Conservation (phyloP, 2,113 vertebrate species). For the Pygoscelis adeliae region DNA sequence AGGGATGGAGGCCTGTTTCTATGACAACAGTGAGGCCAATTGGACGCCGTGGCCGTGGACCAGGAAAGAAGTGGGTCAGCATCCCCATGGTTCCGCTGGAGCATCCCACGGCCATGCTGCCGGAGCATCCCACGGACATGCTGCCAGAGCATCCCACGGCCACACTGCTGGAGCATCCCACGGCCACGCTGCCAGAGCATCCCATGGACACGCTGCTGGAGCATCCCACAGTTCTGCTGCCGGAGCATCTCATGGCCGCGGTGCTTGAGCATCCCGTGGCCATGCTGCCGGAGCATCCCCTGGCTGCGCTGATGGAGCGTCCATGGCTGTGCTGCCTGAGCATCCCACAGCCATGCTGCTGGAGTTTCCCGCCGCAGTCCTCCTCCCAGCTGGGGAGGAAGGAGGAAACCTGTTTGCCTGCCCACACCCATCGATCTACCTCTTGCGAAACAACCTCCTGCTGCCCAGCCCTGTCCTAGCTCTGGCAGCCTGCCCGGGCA, state of each 20-base stretch:
- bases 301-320: no score
- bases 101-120: no score
- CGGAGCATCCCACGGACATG: neutral
- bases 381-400: neutral
- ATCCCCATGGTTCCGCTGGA: neutral
- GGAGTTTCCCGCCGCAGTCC: rapidly evolving
- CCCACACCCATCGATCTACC: no score
- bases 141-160: no score
- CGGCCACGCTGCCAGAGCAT: no score
- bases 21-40: neutral
- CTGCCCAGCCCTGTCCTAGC: neutral
- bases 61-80: neutral
- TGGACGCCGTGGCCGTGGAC: rapidly evolving
- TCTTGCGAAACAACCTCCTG: neutral
- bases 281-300: neutral
- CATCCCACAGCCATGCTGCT: neutral
- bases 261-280: no score
- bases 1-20: neutral
- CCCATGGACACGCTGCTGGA: no score
- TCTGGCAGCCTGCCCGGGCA: neutral
- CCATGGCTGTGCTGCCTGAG: neutral
- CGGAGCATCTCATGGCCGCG: no score
- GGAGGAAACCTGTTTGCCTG: neutral
- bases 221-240: no score
- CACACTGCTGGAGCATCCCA: neutral